Base-by-base conservation (phyloP, 1,140 invertebrate species). In the Drosophila sturtevanti region DNA sequence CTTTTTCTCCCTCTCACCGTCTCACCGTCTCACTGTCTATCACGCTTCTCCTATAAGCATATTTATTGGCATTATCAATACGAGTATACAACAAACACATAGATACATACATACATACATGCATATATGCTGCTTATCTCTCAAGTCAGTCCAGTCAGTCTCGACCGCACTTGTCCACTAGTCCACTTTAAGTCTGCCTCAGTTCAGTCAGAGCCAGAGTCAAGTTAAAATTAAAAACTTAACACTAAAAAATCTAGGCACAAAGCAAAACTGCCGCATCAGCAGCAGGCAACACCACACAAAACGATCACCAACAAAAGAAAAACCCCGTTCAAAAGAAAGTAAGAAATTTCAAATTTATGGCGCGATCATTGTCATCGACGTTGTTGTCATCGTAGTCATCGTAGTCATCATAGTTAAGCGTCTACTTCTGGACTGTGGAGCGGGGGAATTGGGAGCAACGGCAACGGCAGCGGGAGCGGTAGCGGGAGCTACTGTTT, bases 271-370 rank as follows among this genome's bases (percentile, higher is more conserved):
- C 4, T 55, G 22, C 24, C 14, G 12, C 48, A 31, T 37, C 27
- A 37, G 31, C 35, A 18, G 34, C 31, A 16, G 41, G 27, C 27
- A 65, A 35, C 18, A 22, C 11, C 37, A 35, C 56, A n/a, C 35
- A 37, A 38, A 56, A 35, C 22, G 52, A 54, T 10, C 44, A 63
- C n/a, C 18, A 59, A 14, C 18, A 67, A 12, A 59, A 59, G 14
- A 24, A 51, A 58, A 18, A 62, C 56, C 60, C 54, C 51, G 41
- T 71, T 75, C 71, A 67, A 75, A 78, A 75, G 72, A 78, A 78
- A 78, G 72, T 75, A 75, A 78, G 63, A 78, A 75, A 78, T 72
- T 72, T 72, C 67, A 75, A 75, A 78, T 78, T 78, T 78, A 78
- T 75, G 72, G 67, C 75, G 72, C 75, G 67, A 59, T 75, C 75